These are phyloP conservation scores for Pseudococcus longispinus DNA, from an alignment of 2,888 invertebrate species.

Conservation along the genomic window DNA sequence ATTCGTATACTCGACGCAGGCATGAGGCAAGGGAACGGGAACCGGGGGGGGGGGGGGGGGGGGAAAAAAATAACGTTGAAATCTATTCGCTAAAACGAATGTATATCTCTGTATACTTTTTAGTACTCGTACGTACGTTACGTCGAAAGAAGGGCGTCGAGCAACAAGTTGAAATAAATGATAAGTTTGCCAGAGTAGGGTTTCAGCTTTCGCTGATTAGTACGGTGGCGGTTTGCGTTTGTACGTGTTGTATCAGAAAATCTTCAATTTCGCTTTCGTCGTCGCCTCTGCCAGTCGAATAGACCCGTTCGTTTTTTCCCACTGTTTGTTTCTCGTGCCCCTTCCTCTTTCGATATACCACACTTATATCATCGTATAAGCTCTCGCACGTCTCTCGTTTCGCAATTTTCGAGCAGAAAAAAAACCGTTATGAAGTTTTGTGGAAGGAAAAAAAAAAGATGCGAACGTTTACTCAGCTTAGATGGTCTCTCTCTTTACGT, in stretches of 20 bases:
- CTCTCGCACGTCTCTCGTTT: neutral
- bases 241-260: conserved; percentile 32
- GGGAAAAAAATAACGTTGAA: neutral
- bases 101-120: conserved; percentile 1
- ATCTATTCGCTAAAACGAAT: conserved; percentile 18
- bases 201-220: conserved; percentile 42
- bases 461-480: neutral
- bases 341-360: neutral
- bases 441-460: neutral
- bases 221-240: neutral
- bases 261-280: conserved; percentile 10
- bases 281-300: neutral
- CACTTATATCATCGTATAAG: neutral
- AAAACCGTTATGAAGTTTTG: neutral
- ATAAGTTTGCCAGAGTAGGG: conserved; percentile 8
- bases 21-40: neutral
- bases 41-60: neutral
- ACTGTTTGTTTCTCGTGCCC: neutral
- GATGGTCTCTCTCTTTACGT: neutral
- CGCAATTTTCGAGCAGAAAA: neutral
- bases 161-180: conserved; percentile 46
- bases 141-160: neutral
- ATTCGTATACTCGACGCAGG: neutral
- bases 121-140: too few relatives aligned
- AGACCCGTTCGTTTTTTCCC: neutral